Evolutionary conservation across 2,888 invertebrate genomes (phyloP).

Genomic region (Chymomyza amoena): DNA sequence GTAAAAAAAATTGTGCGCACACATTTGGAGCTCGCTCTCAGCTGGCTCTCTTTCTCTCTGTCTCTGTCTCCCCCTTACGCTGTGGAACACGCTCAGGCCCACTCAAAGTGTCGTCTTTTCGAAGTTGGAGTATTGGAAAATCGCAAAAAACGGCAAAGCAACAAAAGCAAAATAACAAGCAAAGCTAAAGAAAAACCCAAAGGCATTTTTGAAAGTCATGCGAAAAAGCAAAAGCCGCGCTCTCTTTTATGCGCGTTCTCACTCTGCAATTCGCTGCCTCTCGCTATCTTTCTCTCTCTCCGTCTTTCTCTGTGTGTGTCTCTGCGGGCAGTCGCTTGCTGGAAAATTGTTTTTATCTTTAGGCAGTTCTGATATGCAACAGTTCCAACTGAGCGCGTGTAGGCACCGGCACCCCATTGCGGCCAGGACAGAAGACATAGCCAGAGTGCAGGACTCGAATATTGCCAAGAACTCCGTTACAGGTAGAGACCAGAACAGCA

Average conservation of each 20-base stretch:
- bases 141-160: slow-evolving; percentile 4
- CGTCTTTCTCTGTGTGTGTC: background rate
- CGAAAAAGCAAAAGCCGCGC: slow-evolving; percentile 14
- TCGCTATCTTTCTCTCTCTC: slow-evolving; percentile 11
- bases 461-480: background rate
- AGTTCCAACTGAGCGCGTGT: slow-evolving; percentile 58
- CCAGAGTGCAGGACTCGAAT: background rate
- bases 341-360: slow-evolving; percentile 43
- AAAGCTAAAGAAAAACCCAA: slow-evolving; percentile 8
- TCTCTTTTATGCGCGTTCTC: slow-evolving; percentile 15
- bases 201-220: background rate
- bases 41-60: background rate
- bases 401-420: slow-evolving; percentile 2
- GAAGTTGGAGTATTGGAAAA: background rate
- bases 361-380: slow-evolving; percentile 46
- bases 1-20: slow-evolving; percentile 4
- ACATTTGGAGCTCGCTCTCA: background rate
- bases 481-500: background rate
- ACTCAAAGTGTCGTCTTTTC: background rate
- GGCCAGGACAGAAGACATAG: background rate
- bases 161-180: slow-evolving; percentile 22
- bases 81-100: background rate
- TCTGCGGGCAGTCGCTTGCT: slow-evolving; percentile 30
- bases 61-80: background rate
- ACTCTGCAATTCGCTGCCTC: slow-evolving; percentile 12